Evolutionary conservation across 2,113 vertebrate genomes (phyloP).

Genomic region (Alligator mississippiensis): DNA sequence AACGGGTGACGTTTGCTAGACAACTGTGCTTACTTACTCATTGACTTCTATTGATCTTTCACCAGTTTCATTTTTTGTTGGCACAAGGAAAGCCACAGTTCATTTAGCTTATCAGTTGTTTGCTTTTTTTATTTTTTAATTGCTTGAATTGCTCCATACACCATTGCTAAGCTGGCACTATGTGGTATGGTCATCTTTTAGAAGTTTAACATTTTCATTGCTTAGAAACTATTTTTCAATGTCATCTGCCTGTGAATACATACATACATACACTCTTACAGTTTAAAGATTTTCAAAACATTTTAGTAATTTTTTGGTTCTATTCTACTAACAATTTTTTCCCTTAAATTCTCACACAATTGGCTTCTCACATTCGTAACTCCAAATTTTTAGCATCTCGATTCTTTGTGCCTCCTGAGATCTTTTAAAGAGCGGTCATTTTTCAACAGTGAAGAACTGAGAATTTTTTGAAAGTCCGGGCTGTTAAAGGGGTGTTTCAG

Average conservation of each 20-base stretch:
- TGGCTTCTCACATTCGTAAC: too few relatives aligned
- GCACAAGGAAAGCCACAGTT: background rate
- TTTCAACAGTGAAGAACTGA: background rate
- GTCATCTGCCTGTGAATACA: too few relatives aligned
- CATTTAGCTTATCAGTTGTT: too few relatives aligned
- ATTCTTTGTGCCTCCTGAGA: background rate
- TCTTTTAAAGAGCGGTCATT: background rate
- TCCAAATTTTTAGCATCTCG: background rate
- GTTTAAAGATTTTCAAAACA: too few relatives aligned
- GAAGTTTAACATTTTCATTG: too few relatives aligned
- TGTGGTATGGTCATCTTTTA: background rate
- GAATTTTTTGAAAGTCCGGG: background rate
- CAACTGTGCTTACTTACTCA: background rate
- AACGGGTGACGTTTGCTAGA: background rate
- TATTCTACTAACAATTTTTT: too few relatives aligned
- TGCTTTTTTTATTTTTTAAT: background rate
- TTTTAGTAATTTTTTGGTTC: too few relatives aligned
- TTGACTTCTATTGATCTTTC: constrained; percentile 35
- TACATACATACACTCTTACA: too few relatives aligned
- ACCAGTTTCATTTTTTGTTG: background rate
- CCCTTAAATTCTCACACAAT: too few relatives aligned
- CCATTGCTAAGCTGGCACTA: background rate
- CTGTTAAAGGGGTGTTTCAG: background rate
- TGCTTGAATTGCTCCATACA: background rate
- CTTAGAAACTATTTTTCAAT: too few relatives aligned